A percentile compares a stretch with the other conserved stretches of the same genome.
phyloP scores from a whole-genome alignment of 2,113 vertebrate species.

The Ammospiza nelsoni region DNA sequence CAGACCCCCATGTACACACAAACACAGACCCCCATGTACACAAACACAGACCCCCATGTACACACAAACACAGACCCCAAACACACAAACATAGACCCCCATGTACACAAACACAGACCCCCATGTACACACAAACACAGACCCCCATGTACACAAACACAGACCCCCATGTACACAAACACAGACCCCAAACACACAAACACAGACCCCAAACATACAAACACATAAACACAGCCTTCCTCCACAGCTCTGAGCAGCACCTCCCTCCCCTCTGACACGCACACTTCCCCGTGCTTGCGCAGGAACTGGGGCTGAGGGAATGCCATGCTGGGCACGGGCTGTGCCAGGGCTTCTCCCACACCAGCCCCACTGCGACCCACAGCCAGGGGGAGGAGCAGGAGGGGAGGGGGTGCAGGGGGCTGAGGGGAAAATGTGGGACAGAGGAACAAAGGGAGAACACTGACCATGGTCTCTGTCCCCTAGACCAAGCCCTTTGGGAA shows the following conservation, averaged over 20 bases:
- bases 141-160: too few species aligned
- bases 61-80: too few species aligned
- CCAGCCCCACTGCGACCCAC: fast-evolving
- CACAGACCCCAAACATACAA: too few species aligned
- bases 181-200: too few species aligned
- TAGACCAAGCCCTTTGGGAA: not conserved
- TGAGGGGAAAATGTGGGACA: not conserved
- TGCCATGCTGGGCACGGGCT: fast-evolving
- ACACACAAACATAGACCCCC: too few species aligned
- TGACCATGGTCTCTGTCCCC: not conserved
- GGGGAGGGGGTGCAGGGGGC: not conserved
- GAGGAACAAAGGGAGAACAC: not conserved
- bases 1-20: too few species aligned
- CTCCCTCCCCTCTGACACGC: fast-evolving
- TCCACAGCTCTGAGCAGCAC: not conserved
- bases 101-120: too few species aligned
- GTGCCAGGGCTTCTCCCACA: not conserved
- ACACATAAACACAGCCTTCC: not conserved
- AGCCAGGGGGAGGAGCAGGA: not conserved
- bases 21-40: too few species aligned
- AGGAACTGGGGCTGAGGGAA: not conserved
- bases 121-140: too few species aligned
- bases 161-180: too few species aligned
- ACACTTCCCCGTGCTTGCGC: not conserved
- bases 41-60: too few species aligned